phyloP scores from a whole-genome alignment of 2,888 invertebrate genomes.

The Dorcus parallelipipedus region DNA sequence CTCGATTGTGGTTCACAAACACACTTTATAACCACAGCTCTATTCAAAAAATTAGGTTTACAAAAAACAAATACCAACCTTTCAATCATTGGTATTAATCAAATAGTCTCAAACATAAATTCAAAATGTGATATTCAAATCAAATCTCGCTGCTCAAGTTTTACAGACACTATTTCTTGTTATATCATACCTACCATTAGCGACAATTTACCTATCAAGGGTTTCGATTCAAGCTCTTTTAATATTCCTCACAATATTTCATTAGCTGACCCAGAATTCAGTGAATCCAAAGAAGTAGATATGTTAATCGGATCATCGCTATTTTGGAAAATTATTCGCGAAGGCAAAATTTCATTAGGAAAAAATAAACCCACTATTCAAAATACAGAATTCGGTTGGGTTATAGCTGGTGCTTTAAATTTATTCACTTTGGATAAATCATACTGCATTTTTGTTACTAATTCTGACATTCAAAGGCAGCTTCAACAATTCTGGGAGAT shows the following conservation, averaged over 20 bases:
- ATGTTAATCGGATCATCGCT: slow-evolving; percentile 5
- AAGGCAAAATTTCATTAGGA: slow-evolving; percentile 3
- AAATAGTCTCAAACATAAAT: too few relatives aligned
- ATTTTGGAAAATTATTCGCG: slow-evolving; percentile 7
- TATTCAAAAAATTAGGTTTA: background rate
- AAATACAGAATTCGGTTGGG: slow-evolving; percentile 12
- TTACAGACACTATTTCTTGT: background rate
- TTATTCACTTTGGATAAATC: background rate
- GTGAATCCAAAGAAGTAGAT: background rate
- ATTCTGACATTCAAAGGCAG: background rate
- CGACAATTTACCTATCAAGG: background rate
- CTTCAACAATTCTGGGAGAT: slow-evolving; percentile 11
- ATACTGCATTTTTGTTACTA: background rate
- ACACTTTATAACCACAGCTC: background rate
- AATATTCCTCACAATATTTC: slow-evolving; percentile 7
- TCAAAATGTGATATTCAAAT: background rate
- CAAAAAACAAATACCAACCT: background rate
- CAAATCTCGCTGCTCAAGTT: slow-evolving; percentile 1
- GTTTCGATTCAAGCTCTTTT: background rate
- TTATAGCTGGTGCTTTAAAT: slow-evolving; percentile 1
- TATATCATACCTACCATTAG: slow-evolving; percentile 1
- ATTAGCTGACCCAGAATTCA: slow-evolving; percentile 10
- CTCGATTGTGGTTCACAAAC: background rate
- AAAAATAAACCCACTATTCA: background rate
- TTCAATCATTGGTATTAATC: background rate